These are phyloP conservation scores for Synanthedon vespiformis DNA, from an alignment of 2,888 invertebrate species.

Conservation along the genomic window DNA sequence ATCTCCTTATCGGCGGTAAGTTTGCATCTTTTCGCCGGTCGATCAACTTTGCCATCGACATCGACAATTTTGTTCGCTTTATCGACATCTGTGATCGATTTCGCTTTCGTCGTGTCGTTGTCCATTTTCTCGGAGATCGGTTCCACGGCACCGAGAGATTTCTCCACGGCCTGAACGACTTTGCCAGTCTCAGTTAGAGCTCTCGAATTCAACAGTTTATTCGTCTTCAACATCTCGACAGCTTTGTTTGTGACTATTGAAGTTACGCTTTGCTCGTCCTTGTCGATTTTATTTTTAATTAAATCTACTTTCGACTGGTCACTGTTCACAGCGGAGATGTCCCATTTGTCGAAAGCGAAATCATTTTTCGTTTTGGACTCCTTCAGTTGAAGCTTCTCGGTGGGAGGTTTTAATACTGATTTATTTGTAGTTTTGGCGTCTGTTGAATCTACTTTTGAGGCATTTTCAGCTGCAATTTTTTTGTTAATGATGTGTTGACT, in stretches of 20 bases:
- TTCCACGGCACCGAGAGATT: background rate
- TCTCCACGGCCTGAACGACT: background rate
- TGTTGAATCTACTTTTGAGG: slow-evolving; percentile 48
- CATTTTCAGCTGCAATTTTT: slow-evolving; percentile 46
- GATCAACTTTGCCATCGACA: background rate
- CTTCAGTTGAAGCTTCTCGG: slow-evolving; percentile 30
- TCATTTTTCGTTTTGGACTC: slow-evolving; percentile 20
- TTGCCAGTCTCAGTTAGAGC: background rate
- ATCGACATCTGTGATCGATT: slow-evolving; percentile 1
- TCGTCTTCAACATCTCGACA: background rate
- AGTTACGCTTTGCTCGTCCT: background rate
- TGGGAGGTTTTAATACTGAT: slow-evolving; percentile 53
- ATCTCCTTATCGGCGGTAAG: slow-evolving; percentile 14
- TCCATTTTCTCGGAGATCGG: background rate
- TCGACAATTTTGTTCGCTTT: background rate
- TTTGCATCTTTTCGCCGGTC: slow-evolving; percentile 35
- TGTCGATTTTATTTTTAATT: background rate
- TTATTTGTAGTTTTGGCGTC: slow-evolving; percentile 53
- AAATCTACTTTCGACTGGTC: slow-evolving; percentile 4
- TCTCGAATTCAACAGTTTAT: background rate
- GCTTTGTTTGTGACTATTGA: background rate
- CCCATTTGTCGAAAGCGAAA: background rate
- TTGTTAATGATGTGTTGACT: slow-evolving; percentile 55
- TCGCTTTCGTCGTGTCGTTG: background rate
- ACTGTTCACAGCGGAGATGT: slow-evolving; percentile 9